Evolutionary conservation across 2,797 vertebrate species (phyloP).

Genomic region (Scolopax bukidnonensis): DNA sequence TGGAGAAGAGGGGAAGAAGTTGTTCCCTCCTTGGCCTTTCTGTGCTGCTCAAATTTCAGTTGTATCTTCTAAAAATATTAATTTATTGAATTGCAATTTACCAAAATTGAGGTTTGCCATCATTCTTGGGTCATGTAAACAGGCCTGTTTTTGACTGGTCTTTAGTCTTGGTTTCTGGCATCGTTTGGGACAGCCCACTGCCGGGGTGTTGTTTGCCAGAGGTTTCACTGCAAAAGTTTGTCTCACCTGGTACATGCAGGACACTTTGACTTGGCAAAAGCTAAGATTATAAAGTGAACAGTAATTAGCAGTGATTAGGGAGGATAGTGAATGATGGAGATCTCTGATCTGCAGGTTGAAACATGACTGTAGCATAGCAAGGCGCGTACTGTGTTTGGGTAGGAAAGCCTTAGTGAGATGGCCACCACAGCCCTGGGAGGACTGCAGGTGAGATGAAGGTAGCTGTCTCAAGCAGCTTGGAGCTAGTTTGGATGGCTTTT

Average conservation of each 20-base stretch:
- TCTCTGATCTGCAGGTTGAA: not conserved
- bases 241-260: not conserved
- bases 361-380: not conserved
- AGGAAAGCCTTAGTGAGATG: not conserved
- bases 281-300: not conserved
- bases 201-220: not conserved
- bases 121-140: not conserved
- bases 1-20: not conserved
- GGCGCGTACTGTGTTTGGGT: not conserved
- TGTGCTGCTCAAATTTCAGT: slow-evolving; percentile 32
- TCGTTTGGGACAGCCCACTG: not conserved
- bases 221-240: not conserved
- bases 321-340: not conserved
- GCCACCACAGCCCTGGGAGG: not conserved
- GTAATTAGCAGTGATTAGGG: not conserved
- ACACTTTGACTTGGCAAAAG: not conserved
- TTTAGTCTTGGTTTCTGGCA: not conserved
- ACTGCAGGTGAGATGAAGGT: not conserved
- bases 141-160: not conserved
- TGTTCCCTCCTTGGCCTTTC: not conserved
- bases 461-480: not conserved
- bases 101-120: not conserved
- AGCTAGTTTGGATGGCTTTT: not conserved
- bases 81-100: not conserved
- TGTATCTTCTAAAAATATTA: slow-evolving; percentile 56